Base-by-base conservation (phyloP, 2,113 vertebrate genomes). In the Toxostoma redivivum region DNA sequence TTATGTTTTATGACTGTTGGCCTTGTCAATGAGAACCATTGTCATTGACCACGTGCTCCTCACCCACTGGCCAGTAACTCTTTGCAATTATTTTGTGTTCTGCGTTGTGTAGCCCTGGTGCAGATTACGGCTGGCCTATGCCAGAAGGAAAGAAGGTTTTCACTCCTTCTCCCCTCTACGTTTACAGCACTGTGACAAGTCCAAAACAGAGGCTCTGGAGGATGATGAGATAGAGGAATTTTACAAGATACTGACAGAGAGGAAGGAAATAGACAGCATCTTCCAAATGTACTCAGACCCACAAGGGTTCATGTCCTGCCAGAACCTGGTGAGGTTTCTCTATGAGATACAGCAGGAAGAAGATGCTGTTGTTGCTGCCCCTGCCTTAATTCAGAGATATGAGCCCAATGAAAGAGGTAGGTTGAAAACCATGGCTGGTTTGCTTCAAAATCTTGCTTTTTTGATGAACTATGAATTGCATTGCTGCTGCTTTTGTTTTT, bases 221-320 rank as follows among this genome's bases (percentile, higher is more conserved):
- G 99, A 98, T 12, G 83, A 98, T 1, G 99, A 99, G 98, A 99
- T 99, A n/a, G 98, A 99, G 91, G 91, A 96, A 24, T 99, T 99
- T 98, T 99, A 99, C 81, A 98, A 98, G 83, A 97, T 98, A 85
- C 98, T 99, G 91, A 99, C 99, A 3, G 44, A 98, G 7, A 98
- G 99, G 18, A 94, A 97, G 35, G 99, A 99, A 97, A 98, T 99
- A 6, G 97, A 99, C 38, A 91, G 70, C 12, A 98, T 99, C 94
- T 99, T 99, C 42, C 66, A 16, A 0, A 91, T 91, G 4, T 99
- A 98, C 4, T 97, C 98, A 0, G 76, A 96, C 54, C 92, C 97
- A 0, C 81, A 93, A 3, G 97, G 95, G 56, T 94, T 98, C 86
- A 98, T 99, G 98, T 99, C 99, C 1, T 62, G 96, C 66, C 96